phyloP scores from a whole-genome alignment of 2,888 invertebrate species.

The Idaea dimidiata region DNA sequence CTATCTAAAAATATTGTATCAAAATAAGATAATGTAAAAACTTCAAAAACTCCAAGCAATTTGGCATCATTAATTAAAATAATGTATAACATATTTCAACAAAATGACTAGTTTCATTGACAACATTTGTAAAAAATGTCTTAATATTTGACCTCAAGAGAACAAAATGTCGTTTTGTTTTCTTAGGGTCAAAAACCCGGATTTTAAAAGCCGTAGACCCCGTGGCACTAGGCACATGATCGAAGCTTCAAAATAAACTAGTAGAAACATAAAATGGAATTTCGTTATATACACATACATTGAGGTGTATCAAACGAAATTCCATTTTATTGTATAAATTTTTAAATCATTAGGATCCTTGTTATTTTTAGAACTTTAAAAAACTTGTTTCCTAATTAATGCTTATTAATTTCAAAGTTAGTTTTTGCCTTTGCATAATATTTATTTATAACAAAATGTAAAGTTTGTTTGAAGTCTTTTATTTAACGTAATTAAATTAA shows the following conservation, averaged over 20 bases:
- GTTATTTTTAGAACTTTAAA: background rate
- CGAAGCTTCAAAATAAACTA: constrained; percentile 12
- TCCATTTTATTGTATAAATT: background rate
- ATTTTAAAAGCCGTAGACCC: constrained; percentile 42
- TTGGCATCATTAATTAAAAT: too few species aligned
- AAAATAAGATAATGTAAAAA: too few species aligned
- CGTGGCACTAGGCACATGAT: constrained; percentile 25
- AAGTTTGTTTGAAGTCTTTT: background rate
- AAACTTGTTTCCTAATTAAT: background rate
- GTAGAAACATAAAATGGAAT: background rate
- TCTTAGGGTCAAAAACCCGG: constrained; percentile 57
- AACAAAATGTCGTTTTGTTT: constrained; percentile 3
- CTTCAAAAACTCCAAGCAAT: too few species aligned
- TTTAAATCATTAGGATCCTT: background rate
- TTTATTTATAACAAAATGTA: background rate
- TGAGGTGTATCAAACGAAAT: too few species aligned
- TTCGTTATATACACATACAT: background rate
- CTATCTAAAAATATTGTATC: too few species aligned
- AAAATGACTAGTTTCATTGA: background rate
- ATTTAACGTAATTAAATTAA: background rate
- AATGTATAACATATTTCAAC: background rate
- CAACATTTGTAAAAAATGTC: background rate
- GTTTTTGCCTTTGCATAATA: background rate
- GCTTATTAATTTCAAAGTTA: background rate
- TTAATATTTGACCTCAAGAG: background rate